Percentiles rank a stretch among this genome's conserved stretches.
Evolutionary conservation across 2,113 vertebrate genomes (phyloP).

Genomic region (Anolis carolinensis): DNA sequence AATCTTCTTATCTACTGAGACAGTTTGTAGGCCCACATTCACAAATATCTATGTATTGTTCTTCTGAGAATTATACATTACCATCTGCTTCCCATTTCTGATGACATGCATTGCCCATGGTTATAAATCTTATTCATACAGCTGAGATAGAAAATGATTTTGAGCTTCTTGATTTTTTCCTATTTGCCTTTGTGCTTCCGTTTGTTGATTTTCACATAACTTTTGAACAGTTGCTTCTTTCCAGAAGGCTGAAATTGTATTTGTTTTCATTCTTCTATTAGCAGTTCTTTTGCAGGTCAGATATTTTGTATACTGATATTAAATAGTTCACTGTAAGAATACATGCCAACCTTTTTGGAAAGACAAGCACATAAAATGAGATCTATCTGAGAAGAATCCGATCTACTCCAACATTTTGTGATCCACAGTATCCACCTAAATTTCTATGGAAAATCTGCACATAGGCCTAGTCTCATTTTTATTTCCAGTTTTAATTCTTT

Average conservation of each 20-base stretch:
- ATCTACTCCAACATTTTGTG: neutral
- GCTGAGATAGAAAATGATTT: neutral
- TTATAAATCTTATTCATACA: conserved; percentile 16
- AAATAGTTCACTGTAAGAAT: neutral
- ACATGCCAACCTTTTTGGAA: neutral
- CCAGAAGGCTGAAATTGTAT: neutral
- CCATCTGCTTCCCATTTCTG: neutral
- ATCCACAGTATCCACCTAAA: neutral
- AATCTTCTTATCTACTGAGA: neutral
- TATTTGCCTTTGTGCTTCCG: neutral
- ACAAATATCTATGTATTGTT: conserved; percentile 14
- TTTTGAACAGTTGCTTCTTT: conserved; percentile 15
- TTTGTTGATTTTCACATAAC: conserved; percentile 6
- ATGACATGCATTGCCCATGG: neutral
- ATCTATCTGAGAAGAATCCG: too few relatives aligned
- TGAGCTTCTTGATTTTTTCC: neutral
- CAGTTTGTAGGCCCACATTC: neutral
- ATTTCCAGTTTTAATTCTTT: neutral
- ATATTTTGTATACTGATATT: neutral
- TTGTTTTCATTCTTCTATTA: neutral
- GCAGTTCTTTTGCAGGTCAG: neutral
- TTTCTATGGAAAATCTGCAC: neutral
- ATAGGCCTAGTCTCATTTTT: neutral
- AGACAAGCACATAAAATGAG: neutral
- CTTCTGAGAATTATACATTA: conserved; percentile 12